These are phyloP conservation scores for Bombus pascuorum DNA, from an alignment of 1,140 invertebrate genomes.

Conservation along the genomic window DNA sequence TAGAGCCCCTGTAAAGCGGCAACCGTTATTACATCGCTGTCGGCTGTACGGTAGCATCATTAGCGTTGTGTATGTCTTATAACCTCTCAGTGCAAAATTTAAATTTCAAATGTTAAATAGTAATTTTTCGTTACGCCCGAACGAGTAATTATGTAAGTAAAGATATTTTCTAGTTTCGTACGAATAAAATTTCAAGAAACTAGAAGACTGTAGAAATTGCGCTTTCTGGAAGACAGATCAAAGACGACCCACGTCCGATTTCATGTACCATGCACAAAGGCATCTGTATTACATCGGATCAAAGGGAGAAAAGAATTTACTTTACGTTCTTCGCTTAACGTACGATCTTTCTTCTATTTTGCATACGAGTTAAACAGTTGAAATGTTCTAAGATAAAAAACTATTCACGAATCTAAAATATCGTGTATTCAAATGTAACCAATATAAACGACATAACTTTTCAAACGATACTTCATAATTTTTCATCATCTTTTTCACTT, in stretches of 20 bases:
- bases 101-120: background rate
- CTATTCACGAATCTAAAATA: background rate
- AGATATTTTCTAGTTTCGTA: background rate
- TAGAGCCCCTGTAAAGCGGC: slow-evolving; percentile 42
- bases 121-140: background rate
- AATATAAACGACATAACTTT: background rate
- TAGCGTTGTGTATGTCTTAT: background rate
- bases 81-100: background rate
- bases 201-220: background rate
- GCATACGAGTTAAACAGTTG: background rate
- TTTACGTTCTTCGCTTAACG: background rate
- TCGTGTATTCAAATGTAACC: background rate
- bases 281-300: background rate
- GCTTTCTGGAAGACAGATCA: background rate
- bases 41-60: background rate
- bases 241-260: background rate
- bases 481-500: background rate
- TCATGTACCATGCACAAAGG: background rate
- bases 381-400: background rate
- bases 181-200: background rate
- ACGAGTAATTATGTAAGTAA: slow-evolving; percentile 17
- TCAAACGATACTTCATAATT: background rate
- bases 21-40: slow-evolving; percentile 42
- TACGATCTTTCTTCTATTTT: background rate
- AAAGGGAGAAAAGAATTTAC: background rate